Evolutionary conservation across 2,797 vertebrate genomes (phyloP).

Genomic region (Natrix natrix): DNA sequence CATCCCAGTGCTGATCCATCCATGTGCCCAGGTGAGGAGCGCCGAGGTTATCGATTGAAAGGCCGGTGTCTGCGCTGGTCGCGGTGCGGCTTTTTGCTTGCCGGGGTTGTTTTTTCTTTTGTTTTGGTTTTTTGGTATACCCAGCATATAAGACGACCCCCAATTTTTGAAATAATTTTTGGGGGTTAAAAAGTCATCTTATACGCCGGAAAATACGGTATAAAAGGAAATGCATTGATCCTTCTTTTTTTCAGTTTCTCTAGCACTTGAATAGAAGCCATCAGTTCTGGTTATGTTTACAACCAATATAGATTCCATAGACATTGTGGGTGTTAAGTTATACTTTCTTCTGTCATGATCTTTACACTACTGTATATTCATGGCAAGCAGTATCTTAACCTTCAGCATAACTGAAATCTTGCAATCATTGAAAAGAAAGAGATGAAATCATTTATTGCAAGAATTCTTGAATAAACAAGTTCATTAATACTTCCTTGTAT

Average conservation of each 20-base stretch:
- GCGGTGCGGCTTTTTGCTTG: too few species aligned
- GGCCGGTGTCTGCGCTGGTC: too few species aligned
- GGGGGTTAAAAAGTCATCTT: too few species aligned
- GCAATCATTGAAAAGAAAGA: constrained; percentile 29
- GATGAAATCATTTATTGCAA: constrained; percentile 18
- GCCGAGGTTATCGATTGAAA: too few species aligned
- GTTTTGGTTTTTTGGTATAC: too few species aligned
- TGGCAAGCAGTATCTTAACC: not conserved
- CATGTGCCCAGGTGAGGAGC: too few species aligned
- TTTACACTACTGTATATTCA: not conserved
- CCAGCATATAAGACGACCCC: too few species aligned
- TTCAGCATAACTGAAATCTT: not conserved
- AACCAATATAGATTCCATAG: not conserved
- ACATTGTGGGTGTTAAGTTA: not conserved
- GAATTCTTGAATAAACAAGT: constrained; percentile 15
- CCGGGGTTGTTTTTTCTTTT: too few species aligned
- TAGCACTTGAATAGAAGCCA: not conserved
- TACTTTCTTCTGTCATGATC: not conserved
- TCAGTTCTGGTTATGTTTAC: not conserved
- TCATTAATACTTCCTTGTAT: constrained; percentile 21
- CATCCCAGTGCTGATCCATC: too few species aligned
- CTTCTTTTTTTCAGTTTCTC: constrained; percentile 15
- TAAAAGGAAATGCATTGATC: not conserved
- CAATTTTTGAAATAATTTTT: too few species aligned
- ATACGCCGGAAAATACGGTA: not conserved